Percentiles rank a stretch among this genome's conserved stretches.
phyloP scores from a whole-genome alignment of 2,797 vertebrate genomes.

The Bryconaethiops microstoma region DNA sequence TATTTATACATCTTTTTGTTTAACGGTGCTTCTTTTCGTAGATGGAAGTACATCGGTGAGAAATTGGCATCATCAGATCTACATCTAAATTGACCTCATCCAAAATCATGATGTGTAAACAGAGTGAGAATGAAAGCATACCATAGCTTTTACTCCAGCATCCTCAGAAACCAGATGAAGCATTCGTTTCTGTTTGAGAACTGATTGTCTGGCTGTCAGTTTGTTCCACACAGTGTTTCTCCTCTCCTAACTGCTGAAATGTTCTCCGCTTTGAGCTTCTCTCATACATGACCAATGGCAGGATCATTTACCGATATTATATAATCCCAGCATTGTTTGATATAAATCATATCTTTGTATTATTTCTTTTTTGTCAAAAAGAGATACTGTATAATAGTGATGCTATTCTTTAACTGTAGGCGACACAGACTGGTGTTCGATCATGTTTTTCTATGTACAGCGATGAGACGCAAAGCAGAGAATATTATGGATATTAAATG shows the following conservation, averaged over 20 bases:
- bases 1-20: neutral
- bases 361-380: conserved; percentile 26
- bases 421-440: conserved; percentile 40
- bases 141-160: conserved; percentile 38
- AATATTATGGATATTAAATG: conserved; percentile 51
- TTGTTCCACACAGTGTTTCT: conserved; percentile 27
- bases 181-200: conserved; percentile 14
- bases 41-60: neutral
- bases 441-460: conserved; percentile 50
- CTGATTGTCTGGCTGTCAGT: conserved; percentile 28
- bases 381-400: conserved; percentile 50
- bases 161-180: conserved; percentile 22
- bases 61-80: conserved; percentile 13
- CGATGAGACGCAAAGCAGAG: conserved; percentile 30
- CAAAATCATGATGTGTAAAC: conserved; percentile 7
- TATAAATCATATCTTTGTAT: conserved; percentile 33
- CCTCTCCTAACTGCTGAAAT: conserved; percentile 30
- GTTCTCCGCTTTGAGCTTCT: conserved; percentile 31
- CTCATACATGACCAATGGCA: neutral
- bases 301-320: conserved; percentile 25
- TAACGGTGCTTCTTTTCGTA: conserved; percentile 4
- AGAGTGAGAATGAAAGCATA: conserved; percentile 8
- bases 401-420: conserved; percentile 45
- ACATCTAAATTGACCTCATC: neutral
- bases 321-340: conserved; percentile 43